Base-by-base conservation (phyloP, 2,113 vertebrate genomes). In the Dascyllus trimaculatus region DNA sequence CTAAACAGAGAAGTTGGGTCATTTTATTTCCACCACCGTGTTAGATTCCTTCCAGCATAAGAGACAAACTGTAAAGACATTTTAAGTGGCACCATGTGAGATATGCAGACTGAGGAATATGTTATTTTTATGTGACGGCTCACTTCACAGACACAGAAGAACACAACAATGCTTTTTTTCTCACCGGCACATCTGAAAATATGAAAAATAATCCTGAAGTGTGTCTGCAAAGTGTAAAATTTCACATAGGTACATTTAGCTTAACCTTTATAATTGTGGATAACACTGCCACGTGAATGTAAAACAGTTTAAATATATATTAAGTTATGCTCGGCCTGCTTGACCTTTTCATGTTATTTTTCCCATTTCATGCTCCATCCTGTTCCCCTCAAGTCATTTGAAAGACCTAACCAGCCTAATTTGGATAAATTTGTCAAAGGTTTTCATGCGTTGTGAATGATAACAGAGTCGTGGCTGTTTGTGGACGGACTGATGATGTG, bases 341-440 rank as follows among this genome's bases (percentile, higher is more conserved):
- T 87, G 78, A 88, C 82, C 75, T 89, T 85, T 82, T 73, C 24
- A 68, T 85, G 51, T 82, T 58, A 78, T 85, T 85, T 85, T 43
- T 45, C 46, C 4, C 10, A 54, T 75, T 71, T 78, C 17, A 29
- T 67, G 43, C 69, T 72, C n/a, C 32, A 26, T 72, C 43, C 54
- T 63, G 46, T 85, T 66, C 73, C 48, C 40, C 11, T 24, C n/a
- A 2, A 70, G 63, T 61, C 22, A 63, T 79, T 80, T 52, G 24
- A 2, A 81, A 40, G 54, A 45, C 56, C 43, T 45, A 48, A 71
- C 29, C 29, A 48, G 48, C 48, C 64, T 70, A 52, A 87, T 75
- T 69, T 75, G 38, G 40, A 71, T 66, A 40, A 18, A 84, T 81
- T 57, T 64, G 45, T 83, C 22, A 52, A 72, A 78, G 80, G 35